Conservation (phyloP, 2,113 vertebrate species). For the Stigmatopora argus region DNA sequence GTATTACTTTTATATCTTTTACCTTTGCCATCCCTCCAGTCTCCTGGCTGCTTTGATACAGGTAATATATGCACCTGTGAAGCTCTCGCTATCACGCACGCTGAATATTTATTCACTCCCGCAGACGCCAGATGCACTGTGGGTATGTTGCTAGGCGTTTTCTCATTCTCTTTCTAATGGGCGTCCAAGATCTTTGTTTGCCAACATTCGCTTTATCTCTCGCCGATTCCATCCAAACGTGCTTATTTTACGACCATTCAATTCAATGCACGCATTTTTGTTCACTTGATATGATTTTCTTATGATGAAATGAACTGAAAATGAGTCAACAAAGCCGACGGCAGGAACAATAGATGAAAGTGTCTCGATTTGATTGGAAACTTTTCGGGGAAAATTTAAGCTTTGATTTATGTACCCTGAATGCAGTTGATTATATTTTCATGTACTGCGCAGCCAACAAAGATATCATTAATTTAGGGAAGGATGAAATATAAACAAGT, state of each 20-base stretch:
- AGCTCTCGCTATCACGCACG: conserved; percentile 60
- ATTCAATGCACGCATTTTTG: conserved; percentile 13
- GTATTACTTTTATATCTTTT: conserved; percentile 63
- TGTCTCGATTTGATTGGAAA: conserved; percentile 2
- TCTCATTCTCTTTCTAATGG: conserved; percentile 69
- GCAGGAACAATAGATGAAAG: conserved; percentile 31
- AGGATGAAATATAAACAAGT: background rate
- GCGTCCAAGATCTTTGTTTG: conserved; percentile 52
- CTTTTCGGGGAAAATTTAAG: background rate
- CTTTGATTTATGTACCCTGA: background rate
- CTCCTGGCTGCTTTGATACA: conserved; percentile 65
- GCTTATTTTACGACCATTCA: conserved; percentile 29
- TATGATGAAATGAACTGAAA: conserved; percentile 24
- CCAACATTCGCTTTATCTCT: conserved; percentile 31
- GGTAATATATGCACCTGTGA: conserved; percentile 72
- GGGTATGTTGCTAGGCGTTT: conserved; percentile 64
- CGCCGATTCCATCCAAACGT: conserved; percentile 42
- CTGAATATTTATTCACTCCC: conserved; percentile 69
- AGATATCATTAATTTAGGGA: background rate
- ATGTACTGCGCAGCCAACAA: background rate
- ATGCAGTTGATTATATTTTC: background rate
- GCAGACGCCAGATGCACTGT: conserved; percentile 67
- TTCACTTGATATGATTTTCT: conserved; percentile 29
- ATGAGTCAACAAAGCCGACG: conserved; percentile 26
- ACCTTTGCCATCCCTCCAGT: conserved; percentile 61